Evolutionary conservation across 2,888 invertebrate species (phyloP), one percentile per base, ranked within the genome.

Genomic region (Acrobasis suavella): DNA sequence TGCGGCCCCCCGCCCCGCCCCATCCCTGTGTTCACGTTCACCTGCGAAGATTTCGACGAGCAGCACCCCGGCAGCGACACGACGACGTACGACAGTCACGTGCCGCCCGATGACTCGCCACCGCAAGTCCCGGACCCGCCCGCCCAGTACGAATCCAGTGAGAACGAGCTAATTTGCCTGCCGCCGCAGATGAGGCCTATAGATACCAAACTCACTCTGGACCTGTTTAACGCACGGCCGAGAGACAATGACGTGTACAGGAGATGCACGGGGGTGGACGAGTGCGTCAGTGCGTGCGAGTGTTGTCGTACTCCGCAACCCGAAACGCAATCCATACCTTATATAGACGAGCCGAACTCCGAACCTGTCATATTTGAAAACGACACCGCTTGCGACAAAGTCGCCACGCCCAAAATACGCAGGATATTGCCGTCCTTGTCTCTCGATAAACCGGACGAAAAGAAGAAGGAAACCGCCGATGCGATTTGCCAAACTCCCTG

Each of bases 311-410:
- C 87, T 39, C 91, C 90, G 50, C 91, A 90, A 64, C 91, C 91
- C 0, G 91, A 92, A 64, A 65, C 83, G 0, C 84, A 83, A 32
- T 85, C 80, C 39, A 93, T 93, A 65, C 92, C 93, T 0, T 93
- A 72, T 73, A 93, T 93, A 58, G 93, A 93, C 73, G 92, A 90
- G 64, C 90, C 91, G 0, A 86, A 83, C 67, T 87, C 77, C 0
- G 92, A 92, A 64, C 93, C 91, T 6, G 67, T 91, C 14, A 92
- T 92, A 77, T 89, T 87, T 66, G 92, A 92, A 76, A 87, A 84
- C 62, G 89, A 89, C 61, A 74, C 76, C 16, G 72, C 79, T 1
- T 74, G 79, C 1, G 75, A 82, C 38, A 83, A 79, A 65, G 82
- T 86, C 5, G 76, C 82, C 8, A 89, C 90, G 1, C 91, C 91